Conservation (phyloP, 2,888 invertebrate genomes). For the Incurvaria masculella region DNA sequence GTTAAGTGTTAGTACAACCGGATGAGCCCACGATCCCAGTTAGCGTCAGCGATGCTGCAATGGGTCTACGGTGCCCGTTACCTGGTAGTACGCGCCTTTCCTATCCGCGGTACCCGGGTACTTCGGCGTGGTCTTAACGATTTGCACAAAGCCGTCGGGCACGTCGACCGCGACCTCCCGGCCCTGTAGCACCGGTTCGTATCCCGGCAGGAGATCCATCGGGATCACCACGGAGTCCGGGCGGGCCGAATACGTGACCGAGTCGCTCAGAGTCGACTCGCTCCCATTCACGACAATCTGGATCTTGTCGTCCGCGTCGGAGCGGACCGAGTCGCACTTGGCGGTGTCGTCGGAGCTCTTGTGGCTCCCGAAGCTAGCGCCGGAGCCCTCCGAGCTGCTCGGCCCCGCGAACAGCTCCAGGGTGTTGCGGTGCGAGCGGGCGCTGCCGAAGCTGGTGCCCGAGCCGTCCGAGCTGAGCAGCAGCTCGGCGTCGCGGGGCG, state of each 20-base stretch:
- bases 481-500: conserved; percentile 49
- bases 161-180: conserved; percentile 82
- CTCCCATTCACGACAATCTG: conserved; percentile 40
- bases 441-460: conserved; percentile 46
- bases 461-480: conserved; percentile 40
- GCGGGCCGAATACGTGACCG: conserved; percentile 44
- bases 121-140: conserved; percentile 71
- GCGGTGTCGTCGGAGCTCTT: conserved; percentile 41
- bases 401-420: conserved; percentile 41
- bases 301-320: conserved; percentile 32
- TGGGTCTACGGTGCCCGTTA: conserved; percentile 36
- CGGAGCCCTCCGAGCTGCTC: conserved; percentile 44
- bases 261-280: conserved; percentile 44
- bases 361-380: conserved; percentile 41
- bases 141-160: conserved; percentile 82
- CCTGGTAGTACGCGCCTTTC: conserved; percentile 47
- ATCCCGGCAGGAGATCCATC: conserved; percentile 24
- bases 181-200: conserved; percentile 46
- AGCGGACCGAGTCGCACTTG: conserved; percentile 41
- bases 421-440: conserved; percentile 41
- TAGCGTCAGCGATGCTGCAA: background rate
- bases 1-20: background rate
- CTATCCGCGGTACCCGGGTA: conserved; percentile 60
- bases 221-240: conserved; percentile 49
- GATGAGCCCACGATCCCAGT: background rate